These are phyloP conservation scores for Hydrocynus forskahlii DNA, from an alignment of 2,797 vertebrate species.

Conservation along the genomic window DNA sequence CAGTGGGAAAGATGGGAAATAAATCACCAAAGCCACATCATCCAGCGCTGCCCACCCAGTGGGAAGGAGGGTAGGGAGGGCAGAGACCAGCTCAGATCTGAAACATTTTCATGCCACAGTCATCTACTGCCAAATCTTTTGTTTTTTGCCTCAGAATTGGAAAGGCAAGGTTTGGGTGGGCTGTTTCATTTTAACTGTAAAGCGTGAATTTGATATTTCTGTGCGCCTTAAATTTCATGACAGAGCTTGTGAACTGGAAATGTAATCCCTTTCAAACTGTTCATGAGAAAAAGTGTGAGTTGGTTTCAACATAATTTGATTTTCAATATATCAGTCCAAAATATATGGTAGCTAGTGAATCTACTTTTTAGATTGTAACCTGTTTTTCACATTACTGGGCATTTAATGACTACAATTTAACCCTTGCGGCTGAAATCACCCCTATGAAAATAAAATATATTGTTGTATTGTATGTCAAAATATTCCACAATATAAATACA, in stretches of 20 bases:
- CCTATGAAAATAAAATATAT: too few species aligned
- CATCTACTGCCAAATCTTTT: slow-evolving; percentile 34
- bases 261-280: background rate
- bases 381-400: too few species aligned
- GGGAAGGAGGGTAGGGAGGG: slow-evolving; percentile 12
- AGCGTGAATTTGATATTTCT: slow-evolving; percentile 30
- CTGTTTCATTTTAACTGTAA: background rate
- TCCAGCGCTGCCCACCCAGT: slow-evolving; percentile 53
- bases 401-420: too few species aligned
- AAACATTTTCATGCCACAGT: slow-evolving; percentile 28
- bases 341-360: background rate
- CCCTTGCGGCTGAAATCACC: too few species aligned
- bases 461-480: too few species aligned
- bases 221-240: slow-evolving; percentile 13
- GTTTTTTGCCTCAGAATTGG: slow-evolving; percentile 26
- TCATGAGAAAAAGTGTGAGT: background rate
- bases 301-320: background rate
- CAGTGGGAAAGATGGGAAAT: slow-evolving; percentile 54
- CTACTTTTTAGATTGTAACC: too few species aligned
- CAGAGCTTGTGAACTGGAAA: slow-evolving; percentile 21
- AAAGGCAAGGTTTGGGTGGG: slow-evolving; percentile 49
- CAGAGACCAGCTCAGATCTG: slow-evolving; percentile 37
- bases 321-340: background rate
- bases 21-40: slow-evolving; percentile 55
- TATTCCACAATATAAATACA: too few species aligned